Percentiles rank a stretch among this genome's conserved stretches.
phyloP scores from a whole-genome alignment of 1,140 invertebrate genomes.

The Helicoverpa armigera region DNA sequence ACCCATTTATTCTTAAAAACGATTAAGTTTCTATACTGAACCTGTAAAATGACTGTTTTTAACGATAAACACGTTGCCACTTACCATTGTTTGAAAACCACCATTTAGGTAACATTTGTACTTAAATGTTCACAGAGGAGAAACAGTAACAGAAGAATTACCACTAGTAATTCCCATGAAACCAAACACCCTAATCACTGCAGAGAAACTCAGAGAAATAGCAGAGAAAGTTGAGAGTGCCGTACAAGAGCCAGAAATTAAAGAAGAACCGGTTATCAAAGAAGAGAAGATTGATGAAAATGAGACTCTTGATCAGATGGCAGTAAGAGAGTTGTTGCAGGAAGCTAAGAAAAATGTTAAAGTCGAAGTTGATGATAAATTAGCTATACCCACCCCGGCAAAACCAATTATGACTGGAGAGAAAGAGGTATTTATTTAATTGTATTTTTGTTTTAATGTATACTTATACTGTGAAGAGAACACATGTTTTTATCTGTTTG shows the following conservation, averaged over 20 bases:
- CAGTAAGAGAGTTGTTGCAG: conserved; percentile 87
- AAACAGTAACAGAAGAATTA: conserved; percentile 83
- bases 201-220: conserved; percentile 84
- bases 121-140: conserved; percentile 82
- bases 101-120: background rate
- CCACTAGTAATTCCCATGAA: conserved; percentile 90
- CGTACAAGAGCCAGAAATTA: conserved; percentile 70
- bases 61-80: too few relatives aligned
- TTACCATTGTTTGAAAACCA: background rate
- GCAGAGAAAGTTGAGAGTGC: conserved; percentile 78
- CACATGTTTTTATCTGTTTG: too few relatives aligned
- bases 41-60: too few relatives aligned
- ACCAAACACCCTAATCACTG: conserved; percentile 85
- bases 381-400: conserved; percentile 87
- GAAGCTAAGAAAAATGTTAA: conserved; percentile 79
- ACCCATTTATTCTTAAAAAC: too few relatives aligned
- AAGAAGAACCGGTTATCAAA: conserved; percentile 55
- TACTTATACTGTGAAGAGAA: too few relatives aligned
- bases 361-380: conserved; percentile 65
- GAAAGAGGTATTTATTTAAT: conserved; percentile 84
- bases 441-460: background rate
- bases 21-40: too few relatives aligned
- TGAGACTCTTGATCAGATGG: conserved; percentile 86
- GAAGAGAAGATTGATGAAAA: conserved; percentile 60
- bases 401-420: conserved; percentile 86